These are phyloP conservation scores for Alaudala cheleensis DNA, from an alignment of 2,113 vertebrate species.

Conservation along the genomic window DNA sequence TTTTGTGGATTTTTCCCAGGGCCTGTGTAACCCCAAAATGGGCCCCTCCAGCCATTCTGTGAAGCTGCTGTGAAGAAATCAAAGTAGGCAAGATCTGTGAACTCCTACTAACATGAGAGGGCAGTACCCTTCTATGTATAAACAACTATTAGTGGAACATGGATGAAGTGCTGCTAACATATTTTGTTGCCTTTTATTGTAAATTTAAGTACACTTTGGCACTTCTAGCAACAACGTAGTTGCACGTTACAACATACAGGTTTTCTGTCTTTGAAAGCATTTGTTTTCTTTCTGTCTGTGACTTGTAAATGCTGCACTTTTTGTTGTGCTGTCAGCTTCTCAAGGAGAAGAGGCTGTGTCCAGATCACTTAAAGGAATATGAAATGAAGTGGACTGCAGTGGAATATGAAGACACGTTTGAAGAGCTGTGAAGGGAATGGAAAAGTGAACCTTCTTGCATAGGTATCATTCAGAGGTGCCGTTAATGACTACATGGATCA, in stretches of 20 bases:
- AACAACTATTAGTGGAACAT: neutral
- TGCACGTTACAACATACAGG: accelerated
- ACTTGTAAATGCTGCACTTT: neutral
- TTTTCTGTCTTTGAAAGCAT: neutral
- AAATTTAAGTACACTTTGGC: neutral
- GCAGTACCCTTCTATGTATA: neutral
- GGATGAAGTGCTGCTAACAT: neutral
- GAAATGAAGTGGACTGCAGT: neutral
- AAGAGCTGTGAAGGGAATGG: neutral
- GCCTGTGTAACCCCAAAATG: neutral
- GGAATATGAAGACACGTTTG: neutral
- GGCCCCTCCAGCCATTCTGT: neutral
- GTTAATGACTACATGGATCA: neutral
- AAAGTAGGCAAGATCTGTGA: neutral
- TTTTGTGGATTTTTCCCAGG: neutral
- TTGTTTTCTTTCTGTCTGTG: neutral
- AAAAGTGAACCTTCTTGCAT: neutral
- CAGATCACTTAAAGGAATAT: neutral
- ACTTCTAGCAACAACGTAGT: neutral
- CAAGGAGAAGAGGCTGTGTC: accelerated
- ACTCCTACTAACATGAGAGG: neutral
- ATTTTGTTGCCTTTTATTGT: neutral
- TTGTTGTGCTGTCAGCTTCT: neutral
- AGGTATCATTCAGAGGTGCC: neutral
- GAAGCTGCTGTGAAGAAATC: neutral